Conservation (phyloP, 1,140 invertebrate species). For the Aphelenchoides fujianensis region DNA sequence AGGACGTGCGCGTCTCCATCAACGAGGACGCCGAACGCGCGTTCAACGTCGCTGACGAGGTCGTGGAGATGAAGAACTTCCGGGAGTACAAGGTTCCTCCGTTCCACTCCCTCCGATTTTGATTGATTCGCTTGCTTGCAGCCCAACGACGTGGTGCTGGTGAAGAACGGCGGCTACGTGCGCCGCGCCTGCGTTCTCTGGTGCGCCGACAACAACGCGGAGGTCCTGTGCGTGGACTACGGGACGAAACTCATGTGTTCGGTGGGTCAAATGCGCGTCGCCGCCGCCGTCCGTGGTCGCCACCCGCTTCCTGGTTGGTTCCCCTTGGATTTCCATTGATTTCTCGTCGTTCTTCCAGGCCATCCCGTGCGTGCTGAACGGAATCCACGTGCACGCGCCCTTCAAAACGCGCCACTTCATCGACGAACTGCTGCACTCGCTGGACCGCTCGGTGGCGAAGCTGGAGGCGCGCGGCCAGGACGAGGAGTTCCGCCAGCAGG, state of each 20-base stretch:
- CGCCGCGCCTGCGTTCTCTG: constrained; percentile 3
- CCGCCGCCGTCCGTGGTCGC: background rate
- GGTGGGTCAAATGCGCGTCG: background rate
- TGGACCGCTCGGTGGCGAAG: background rate
- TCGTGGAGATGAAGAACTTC: background rate
- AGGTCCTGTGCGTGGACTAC: constrained; percentile 8
- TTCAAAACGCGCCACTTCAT: background rate
- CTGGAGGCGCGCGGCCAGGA: background rate
- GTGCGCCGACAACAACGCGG: background rate
- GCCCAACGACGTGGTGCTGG: constrained; percentile 1
- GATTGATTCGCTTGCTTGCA: background rate
- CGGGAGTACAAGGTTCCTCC: background rate
- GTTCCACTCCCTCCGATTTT: background rate
- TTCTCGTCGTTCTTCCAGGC: constrained; percentile 8
- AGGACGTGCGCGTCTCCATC: background rate
- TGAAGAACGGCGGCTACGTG: background rate
- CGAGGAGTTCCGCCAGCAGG: background rate
- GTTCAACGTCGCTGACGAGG: background rate
- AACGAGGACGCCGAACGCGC: constrained; percentile 4
- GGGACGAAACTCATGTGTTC: background rate
- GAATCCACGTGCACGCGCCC: background rate
- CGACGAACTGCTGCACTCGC: background rate
- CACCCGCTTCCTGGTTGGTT: constrained; percentile 13
- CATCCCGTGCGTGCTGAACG: constrained; percentile 8
- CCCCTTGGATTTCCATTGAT: too few relatives aligned